Percentiles rank a stretch among this genome's conserved stretches.
Conservation (phyloP, 2,797 vertebrate genomes). For the Acanthornis magna region DNA sequence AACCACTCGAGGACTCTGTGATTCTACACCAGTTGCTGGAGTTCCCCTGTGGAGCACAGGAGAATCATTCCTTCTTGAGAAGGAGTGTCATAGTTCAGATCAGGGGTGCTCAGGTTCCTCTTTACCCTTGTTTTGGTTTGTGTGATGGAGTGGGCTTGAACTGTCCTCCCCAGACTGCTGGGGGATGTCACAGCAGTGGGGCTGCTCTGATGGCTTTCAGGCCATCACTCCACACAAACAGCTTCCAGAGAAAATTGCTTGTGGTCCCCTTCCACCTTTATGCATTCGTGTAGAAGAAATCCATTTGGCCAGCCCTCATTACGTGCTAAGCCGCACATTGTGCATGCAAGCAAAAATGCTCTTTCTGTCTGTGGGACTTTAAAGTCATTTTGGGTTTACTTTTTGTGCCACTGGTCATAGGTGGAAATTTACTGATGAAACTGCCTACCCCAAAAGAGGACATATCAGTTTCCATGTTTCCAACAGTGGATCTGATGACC, state of each 20-base stretch:
- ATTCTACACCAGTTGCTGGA: background rate
- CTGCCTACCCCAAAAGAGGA: background rate
- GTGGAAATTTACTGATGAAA: background rate
- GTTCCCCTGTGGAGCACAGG: background rate
- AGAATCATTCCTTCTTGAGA: background rate
- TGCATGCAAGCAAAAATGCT: background rate
- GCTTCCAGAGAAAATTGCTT: background rate
- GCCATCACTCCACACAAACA: accelerated
- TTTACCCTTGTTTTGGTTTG: background rate
- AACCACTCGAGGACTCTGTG: background rate
- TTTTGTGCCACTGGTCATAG: background rate
- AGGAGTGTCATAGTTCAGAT: background rate
- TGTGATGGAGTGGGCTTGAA: accelerated
- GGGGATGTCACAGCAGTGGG: accelerated
- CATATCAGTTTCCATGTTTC: background rate
- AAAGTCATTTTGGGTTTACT: background rate
- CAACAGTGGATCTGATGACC: background rate
- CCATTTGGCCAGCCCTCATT: background rate
- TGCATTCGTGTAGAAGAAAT: background rate
- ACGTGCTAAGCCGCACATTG: background rate
- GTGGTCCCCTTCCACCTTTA: background rate
- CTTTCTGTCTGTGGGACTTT: background rate
- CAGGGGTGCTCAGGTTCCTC: background rate
- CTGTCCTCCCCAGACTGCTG: accelerated
- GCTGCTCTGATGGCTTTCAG: background rate